Percentiles rank a stretch among this genome's conserved stretches.
Evolutionary conservation across 2,113 vertebrate genomes (phyloP).

Genomic region (Stercorarius parasiticus): DNA sequence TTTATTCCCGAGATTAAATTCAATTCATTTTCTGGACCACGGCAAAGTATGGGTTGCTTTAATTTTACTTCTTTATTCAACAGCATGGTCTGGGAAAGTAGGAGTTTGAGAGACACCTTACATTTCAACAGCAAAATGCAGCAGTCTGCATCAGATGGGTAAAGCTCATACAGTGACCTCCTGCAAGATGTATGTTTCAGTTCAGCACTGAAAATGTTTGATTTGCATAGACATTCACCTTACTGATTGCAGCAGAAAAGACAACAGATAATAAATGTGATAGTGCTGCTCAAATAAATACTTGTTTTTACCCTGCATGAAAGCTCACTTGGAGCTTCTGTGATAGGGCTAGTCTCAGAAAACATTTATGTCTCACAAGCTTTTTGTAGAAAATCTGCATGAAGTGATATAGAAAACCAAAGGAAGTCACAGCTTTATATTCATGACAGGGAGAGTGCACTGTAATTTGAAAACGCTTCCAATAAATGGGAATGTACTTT

Average conservation of each 20-base stretch:
- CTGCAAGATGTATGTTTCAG: neutral
- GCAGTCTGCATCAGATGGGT: neutral
- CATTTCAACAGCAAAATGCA: neutral
- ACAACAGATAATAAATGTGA: neutral
- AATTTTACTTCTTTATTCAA: neutral
- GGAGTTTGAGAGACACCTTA: neutral
- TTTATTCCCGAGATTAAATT: neutral
- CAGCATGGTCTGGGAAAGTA: neutral
- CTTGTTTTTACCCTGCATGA: neutral
- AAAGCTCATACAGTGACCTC: neutral
- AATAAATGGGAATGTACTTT: neutral
- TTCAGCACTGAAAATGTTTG: neutral
- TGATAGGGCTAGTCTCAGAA: neutral
- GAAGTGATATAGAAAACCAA: neutral
- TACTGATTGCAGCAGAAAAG: neutral
- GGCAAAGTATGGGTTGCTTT: neutral
- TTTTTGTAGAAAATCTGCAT: slow-evolving; percentile 1
- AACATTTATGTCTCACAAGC: neutral
- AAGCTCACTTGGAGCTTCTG: neutral
- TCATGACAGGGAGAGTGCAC: neutral
- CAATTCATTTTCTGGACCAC: neutral
- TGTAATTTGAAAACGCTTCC: neutral
- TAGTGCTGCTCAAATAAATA: neutral
- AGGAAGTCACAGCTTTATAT: neutral
- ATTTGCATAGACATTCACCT: neutral